Percentiles rank a stretch among this genome's conserved stretches.
Evolutionary conservation across 35 echinoderm and acorn worm genomes (phyloP).

Genomic region (Heliocidaris tuberculata): DNA sequence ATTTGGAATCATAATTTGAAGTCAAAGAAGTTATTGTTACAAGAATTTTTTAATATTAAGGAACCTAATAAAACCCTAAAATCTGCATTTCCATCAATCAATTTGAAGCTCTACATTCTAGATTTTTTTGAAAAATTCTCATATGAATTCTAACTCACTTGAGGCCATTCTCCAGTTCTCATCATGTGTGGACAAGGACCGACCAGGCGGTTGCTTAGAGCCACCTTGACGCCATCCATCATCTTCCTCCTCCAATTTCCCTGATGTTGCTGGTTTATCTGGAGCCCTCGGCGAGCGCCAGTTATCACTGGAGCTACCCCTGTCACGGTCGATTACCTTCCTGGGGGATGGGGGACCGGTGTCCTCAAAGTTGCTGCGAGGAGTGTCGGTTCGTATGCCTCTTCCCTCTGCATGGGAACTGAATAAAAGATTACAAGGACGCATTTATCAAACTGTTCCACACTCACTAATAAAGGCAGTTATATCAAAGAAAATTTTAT

Average conservation of each 20-base stretch:
- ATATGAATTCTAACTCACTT: neutral
- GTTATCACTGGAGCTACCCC: conserved; percentile 92
- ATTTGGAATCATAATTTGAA: no score
- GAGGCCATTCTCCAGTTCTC: conserved; percentile 76
- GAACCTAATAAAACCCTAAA: no score
- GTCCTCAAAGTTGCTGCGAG: conserved; percentile 73
- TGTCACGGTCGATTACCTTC: conserved; percentile 76
- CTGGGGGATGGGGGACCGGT: conserved; percentile 68
- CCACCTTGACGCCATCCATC: conserved; percentile 69
- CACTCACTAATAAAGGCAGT: no score
- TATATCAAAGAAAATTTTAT: no score
- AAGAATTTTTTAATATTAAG: no score
- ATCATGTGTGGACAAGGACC: conserved; percentile 50
- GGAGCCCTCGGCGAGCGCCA: conserved; percentile 72
- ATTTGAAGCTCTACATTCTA: no score
- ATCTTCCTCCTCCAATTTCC: conserved; percentile 73
- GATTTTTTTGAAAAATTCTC: no score
- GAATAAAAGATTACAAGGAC: neutral
- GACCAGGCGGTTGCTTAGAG: conserved; percentile 42
- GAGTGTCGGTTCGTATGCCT: conserved; percentile 35
- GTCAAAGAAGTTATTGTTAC: no score
- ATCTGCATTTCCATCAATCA: no score
- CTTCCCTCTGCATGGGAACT: conserved; percentile 46
- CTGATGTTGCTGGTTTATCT: conserved; percentile 20
- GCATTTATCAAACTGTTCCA: no score